These are phyloP conservation scores for Motacilla tschutschensis DNA, from an alignment of 2,113 vertebrate species.

Conservation along the genomic window DNA sequence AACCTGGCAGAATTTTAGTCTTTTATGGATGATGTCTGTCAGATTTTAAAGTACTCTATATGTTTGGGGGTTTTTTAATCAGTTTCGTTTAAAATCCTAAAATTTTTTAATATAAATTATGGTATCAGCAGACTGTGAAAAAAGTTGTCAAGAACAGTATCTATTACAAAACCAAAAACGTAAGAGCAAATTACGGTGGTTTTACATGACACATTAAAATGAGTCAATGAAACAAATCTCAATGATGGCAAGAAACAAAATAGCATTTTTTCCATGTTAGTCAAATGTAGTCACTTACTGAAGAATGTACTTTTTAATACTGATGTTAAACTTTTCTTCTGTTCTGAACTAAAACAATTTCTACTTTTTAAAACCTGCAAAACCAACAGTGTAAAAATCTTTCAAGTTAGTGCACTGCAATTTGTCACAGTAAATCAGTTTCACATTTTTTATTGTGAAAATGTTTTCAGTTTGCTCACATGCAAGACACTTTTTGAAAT, in stretches of 20 bases:
- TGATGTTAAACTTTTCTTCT: conserved; percentile 50
- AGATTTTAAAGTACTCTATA: background rate
- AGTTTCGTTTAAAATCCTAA: background rate
- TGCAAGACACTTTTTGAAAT: conserved; percentile 15
- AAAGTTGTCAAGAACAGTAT: background rate
- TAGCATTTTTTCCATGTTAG: conserved; percentile 30
- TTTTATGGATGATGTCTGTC: background rate
- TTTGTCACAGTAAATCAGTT: conserved; percentile 21
- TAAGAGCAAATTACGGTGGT: background rate
- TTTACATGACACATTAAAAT: background rate
- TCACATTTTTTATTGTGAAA: conserved; percentile 13
- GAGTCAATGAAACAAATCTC: conserved; percentile 31
- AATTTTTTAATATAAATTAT: background rate
- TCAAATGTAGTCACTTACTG: conserved; percentile 59
- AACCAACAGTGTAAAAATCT: conserved; percentile 55
- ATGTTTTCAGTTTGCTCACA: background rate
- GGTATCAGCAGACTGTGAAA: background rate
- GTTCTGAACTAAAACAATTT: conserved; percentile 52
- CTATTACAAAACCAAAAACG: background rate
- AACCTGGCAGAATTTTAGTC: background rate
- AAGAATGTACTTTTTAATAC: conserved; percentile 48
- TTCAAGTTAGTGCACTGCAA: conserved; percentile 49
- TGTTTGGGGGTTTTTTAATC: background rate
- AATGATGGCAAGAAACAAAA: conserved; percentile 30
- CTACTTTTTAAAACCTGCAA: conserved; percentile 60